Percentiles rank a stretch among this genome's conserved stretches.
These are phyloP conservation scores for Odontamblyopus rebecca DNA, from an alignment of 2,797 vertebrate genomes.

Conservation along the genomic window DNA sequence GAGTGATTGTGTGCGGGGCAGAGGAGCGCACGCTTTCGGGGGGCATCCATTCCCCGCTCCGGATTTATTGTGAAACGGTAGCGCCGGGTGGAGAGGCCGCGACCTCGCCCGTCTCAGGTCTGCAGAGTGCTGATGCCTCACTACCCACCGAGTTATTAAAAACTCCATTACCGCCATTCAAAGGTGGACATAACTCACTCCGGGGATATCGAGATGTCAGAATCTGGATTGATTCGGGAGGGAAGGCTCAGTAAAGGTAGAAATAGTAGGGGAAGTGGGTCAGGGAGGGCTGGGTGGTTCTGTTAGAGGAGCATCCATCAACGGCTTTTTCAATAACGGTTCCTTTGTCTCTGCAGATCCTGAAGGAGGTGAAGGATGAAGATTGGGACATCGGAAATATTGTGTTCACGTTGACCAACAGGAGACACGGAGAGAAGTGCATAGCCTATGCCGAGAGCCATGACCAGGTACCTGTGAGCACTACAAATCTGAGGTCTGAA, in stretches of 20 bases:
- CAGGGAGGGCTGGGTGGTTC: slow-evolving; percentile 56
- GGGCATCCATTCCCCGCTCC: slow-evolving; percentile 58
- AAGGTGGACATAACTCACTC: slow-evolving; percentile 74
- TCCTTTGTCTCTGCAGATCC: slow-evolving; percentile 79
- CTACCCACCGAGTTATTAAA: slow-evolving; percentile 76
- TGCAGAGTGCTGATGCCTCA: slow-evolving; percentile 56
- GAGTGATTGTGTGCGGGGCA: slow-evolving; percentile 59
- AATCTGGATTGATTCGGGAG: slow-evolving; percentile 72
- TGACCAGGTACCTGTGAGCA: slow-evolving; percentile 85
- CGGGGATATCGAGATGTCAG: slow-evolving; percentile 75
- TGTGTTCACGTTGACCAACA: slow-evolving; percentile 88
- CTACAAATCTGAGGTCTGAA: too few species aligned
- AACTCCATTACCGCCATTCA: slow-evolving; percentile 75
- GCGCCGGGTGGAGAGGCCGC: slow-evolving; percentile 62
- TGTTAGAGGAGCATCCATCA: slow-evolving; percentile 62
- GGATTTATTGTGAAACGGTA: slow-evolving; percentile 71
- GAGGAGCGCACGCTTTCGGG: slow-evolving; percentile 48
- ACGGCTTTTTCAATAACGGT: slow-evolving; percentile 54
- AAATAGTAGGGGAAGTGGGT: slow-evolving; percentile 53
- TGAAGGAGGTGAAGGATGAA: slow-evolving; percentile 96
- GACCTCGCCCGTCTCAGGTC: slow-evolving; percentile 71
- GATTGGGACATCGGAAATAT: slow-evolving; percentile 95
- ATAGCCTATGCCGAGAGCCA: slow-evolving; percentile 98
- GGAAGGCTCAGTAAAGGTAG: slow-evolving; percentile 56
- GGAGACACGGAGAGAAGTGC: slow-evolving; percentile 89